Evolutionary conservation across 2,888 invertebrate species (phyloP), one percentile per base, ranked within the genome.

Genomic region (Drosophila prolongata): DNA sequence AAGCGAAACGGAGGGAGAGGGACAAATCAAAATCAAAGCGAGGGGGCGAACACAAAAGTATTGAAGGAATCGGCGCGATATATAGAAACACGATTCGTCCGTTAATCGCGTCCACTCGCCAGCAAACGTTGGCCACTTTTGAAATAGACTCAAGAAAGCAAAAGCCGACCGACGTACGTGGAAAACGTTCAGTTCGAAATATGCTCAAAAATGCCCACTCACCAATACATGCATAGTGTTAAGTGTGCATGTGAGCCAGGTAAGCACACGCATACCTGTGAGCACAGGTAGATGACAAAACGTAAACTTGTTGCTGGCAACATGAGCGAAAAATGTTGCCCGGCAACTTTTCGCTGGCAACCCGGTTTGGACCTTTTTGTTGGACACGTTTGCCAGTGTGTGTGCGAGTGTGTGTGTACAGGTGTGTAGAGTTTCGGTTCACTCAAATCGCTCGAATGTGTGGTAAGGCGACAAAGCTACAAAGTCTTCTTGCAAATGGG

Each of bases 111-210:
- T 91, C 91, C 91, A 90, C 86, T 90, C 91, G 89, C 90, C 86
- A 91, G 90, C 90, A 91, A 90, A 90, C 86, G 90, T 89, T 90
- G 90, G 87, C 90, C 88, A 88, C 90, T 91, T 90, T 90, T 91
- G 87, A 91, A 90, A 90, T 89, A 88, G 87, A 90, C 80, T 80
- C 81, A 87, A 80, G 84, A 81, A 80, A 80, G 80, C 89, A 87
- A 80, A 84, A 80, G 78, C 80, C 80, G 77, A 75, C 72, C 73
- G 79, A 43, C 70, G 61, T 83, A 83, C 79, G 83, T 87, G 84
- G 73, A 84, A 81, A 81, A 87, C 87, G 84, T 84, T 58, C 35
- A 71, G 58, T 59, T 55, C 34, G 24, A 72, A 72, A 56, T 80
- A 83, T 86, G 86, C 88, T 85, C 86, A 85, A 83, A 85, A 87